phyloP scores from a whole-genome alignment of 2,113 vertebrate species.

The Marmota flaviventris region DNA sequence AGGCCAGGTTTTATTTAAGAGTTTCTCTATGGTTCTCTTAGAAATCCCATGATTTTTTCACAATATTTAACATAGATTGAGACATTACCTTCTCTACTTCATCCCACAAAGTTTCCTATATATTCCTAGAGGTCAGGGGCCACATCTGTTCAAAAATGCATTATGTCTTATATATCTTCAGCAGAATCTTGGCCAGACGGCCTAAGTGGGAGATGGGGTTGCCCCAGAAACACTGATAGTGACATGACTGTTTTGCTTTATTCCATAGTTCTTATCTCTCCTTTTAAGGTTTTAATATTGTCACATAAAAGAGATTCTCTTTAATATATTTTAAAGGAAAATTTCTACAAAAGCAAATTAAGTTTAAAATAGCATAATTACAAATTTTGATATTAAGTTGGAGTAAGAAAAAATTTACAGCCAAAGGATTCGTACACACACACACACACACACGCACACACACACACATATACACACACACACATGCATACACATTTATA shows the following conservation, averaged over 20 bases:
- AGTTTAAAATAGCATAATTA: neutral
- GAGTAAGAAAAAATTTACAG: neutral
- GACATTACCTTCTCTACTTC: neutral
- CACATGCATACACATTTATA: too few relatives aligned
- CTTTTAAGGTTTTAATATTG: slow-evolving; percentile 37
- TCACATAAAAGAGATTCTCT: neutral
- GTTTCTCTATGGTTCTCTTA: neutral
- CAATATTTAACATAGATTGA: neutral
- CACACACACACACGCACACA: too few relatives aligned
- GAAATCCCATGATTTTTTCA: slow-evolving; percentile 34
- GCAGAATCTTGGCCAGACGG: neutral
- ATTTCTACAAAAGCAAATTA: neutral
- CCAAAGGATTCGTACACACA: neutral
- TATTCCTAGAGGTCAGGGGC: neutral
- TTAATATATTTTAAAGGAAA: slow-evolving; percentile 32
- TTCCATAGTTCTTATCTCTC: neutral
- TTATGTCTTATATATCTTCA: slow-evolving; percentile 56
- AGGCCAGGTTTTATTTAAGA: neutral
- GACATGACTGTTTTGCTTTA: neutral
- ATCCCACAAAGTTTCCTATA: neutral
- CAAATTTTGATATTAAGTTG: slow-evolving; percentile 38
- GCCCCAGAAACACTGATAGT: neutral
- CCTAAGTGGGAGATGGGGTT: neutral
- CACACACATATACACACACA: too few relatives aligned
- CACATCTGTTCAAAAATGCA: slow-evolving; percentile 43